Conservation (phyloP, 2,113 vertebrate species). For the Myrmecobius fasciatus region DNA sequence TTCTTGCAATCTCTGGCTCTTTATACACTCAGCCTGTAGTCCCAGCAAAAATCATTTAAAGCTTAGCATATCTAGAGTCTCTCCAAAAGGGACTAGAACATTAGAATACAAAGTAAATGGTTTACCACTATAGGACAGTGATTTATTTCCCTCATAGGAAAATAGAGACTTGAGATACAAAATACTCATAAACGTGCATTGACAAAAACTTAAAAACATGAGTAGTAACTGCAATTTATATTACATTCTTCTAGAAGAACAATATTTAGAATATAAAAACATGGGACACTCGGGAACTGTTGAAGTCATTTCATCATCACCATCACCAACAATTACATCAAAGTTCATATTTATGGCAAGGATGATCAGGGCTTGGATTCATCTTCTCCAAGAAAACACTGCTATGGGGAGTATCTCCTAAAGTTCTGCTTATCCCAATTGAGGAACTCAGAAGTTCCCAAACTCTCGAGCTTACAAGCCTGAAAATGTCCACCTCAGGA, state of each 20-base stretch:
- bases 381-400: neutral
- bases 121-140: neutral
- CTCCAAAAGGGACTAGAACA: neutral
- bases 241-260: neutral
- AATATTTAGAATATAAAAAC: neutral
- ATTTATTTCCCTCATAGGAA: neutral
- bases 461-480: neutral
- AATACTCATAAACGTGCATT: neutral
- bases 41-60: neutral
- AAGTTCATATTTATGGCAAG: neutral
- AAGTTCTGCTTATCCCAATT: neutral
- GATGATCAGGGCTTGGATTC: neutral
- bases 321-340: neutral
- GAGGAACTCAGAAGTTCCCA: neutral
- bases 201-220: neutral
- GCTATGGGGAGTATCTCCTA: neutral
- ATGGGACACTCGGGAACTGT: neutral
- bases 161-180: neutral
- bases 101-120: neutral
- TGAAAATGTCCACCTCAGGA: neutral
- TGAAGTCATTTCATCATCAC: neutral
- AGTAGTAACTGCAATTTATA: neutral
- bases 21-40: neutral
- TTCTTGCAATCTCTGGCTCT: neutral
- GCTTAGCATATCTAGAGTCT: neutral